phyloP scores from a whole-genome alignment of 2,113 vertebrate genomes.

The Gymnorhina tibicen region DNA sequence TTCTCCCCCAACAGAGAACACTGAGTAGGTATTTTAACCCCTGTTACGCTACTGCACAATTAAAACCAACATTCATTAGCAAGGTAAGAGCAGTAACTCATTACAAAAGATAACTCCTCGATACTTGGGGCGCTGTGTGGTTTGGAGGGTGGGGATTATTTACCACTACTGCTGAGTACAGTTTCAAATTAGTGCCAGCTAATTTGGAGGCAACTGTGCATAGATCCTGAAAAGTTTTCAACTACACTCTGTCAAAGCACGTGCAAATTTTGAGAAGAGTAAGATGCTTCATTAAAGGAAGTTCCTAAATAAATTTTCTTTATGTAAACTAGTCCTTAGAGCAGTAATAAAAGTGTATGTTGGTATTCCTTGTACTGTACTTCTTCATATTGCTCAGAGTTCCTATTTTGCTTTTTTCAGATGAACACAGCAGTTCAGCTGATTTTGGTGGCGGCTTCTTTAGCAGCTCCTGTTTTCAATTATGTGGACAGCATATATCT shows the following conservation, averaged over 20 bases:
- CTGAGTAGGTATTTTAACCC: slow-evolving; percentile 96
- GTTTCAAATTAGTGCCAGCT: neutral
- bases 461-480: slow-evolving; percentile 94
- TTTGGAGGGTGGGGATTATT: neutral
- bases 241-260: accelerated
- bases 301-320: neutral
- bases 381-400: neutral
- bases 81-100: slow-evolving; percentile 79
- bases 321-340: neutral
- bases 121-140: neutral
- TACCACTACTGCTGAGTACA: neutral
- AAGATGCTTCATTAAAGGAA: neutral
- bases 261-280: accelerated
- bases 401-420: slow-evolving; percentile 64
- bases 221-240: neutral
- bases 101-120: neutral
- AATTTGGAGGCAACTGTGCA: neutral
- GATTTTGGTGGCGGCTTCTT: slow-evolving; percentile 89
- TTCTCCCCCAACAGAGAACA: slow-evolving; percentile 80
- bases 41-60: slow-evolving; percentile 95
- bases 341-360: neutral
- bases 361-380: neutral
- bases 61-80: slow-evolving; percentile 96
- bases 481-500: slow-evolving; percentile 90
- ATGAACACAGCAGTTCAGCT: slow-evolving; percentile 94